Evolutionary conservation across 2,113 vertebrate species (phyloP).

Genomic region (Chionis minor): DNA sequence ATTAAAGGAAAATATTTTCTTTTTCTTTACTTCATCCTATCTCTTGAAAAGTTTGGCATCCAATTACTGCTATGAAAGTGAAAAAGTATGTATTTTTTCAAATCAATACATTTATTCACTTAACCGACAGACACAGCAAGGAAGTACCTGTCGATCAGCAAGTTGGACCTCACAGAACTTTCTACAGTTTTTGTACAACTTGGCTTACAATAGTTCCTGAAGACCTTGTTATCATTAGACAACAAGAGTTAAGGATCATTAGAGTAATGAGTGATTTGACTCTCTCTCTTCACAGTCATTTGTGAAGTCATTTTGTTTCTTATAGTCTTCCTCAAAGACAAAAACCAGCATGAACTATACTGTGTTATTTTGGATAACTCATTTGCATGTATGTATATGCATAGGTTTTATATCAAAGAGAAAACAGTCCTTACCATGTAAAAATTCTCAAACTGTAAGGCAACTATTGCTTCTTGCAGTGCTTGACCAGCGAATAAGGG

Average conservation of each 20-base stretch:
- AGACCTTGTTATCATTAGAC: not conserved
- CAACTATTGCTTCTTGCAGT: not conserved
- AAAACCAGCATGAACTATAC: rapidly evolving
- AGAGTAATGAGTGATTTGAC: not conserved
- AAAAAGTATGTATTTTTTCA: not conserved
- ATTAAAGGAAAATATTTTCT: not conserved
- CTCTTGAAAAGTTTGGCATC: not conserved
- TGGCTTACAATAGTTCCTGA: not conserved
- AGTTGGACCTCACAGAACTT: not conserved
- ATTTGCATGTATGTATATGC: not conserved
- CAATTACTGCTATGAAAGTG: not conserved
- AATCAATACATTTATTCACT: not conserved
- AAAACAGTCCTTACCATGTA: not conserved
- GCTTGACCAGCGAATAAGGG: not conserved
- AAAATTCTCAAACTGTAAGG: not conserved
- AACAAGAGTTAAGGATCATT: not conserved
- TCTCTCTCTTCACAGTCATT: not conserved
- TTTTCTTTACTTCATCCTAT: not conserved
- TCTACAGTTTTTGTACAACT: not conserved
- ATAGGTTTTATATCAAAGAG: not conserved
- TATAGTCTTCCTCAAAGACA: not conserved
- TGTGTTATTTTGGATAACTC: not conserved
- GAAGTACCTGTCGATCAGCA: not conserved
- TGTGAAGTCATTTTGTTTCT: not conserved
- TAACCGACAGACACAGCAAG: not conserved